A percentile compares a stretch with the other conserved stretches of the same genome.
Conservation (phyloP, 2,797 vertebrate genomes). For the Helostoma temminkii region DNA sequence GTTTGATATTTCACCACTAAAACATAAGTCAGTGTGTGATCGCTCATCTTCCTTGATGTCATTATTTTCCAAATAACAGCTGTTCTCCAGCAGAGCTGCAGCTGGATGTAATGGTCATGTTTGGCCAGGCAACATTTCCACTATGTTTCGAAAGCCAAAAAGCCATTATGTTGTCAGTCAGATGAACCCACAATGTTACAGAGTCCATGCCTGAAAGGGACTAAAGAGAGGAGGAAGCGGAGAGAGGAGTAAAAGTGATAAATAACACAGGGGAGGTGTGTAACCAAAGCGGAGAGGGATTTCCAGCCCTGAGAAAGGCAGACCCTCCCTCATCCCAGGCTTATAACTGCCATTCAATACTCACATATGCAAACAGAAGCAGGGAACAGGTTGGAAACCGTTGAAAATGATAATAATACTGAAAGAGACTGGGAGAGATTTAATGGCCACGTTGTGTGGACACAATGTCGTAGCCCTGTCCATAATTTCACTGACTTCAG, state of each 20-base stretch:
- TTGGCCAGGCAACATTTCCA: constrained; percentile 14
- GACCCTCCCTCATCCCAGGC: constrained; percentile 73
- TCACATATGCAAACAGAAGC: constrained; percentile 48
- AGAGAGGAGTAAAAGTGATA: constrained; percentile 62
- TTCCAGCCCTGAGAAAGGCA: constrained; percentile 73
- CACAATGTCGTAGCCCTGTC: constrained; percentile 65
- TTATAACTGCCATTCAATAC: constrained; percentile 78
- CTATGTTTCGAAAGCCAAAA: constrained; percentile 1
- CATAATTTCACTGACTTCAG: constrained; percentile 71
- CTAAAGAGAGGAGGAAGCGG: constrained; percentile 5
- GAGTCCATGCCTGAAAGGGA: constrained; percentile 4
- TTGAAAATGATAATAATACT: constrained; percentile 72
- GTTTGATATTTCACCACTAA: neutral
- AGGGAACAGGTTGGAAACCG: constrained; percentile 71
- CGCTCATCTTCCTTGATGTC: constrained; percentile 12
- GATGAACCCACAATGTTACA: constrained; percentile 4
- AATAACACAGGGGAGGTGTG: constrained; percentile 72
- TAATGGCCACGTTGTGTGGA: constrained; percentile 59
- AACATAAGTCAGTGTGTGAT: neutral
- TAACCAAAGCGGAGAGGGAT: constrained; percentile 41
- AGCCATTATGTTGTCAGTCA: constrained; percentile 1
- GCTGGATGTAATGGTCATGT: constrained; percentile 2
- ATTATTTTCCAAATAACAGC: constrained; percentile 38
- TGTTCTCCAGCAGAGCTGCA: constrained; percentile 34
- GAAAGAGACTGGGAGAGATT: constrained; percentile 62